phyloP scores from a whole-genome alignment of 2,888 invertebrate genomes.

The Troides oblongomaculatus region DNA sequence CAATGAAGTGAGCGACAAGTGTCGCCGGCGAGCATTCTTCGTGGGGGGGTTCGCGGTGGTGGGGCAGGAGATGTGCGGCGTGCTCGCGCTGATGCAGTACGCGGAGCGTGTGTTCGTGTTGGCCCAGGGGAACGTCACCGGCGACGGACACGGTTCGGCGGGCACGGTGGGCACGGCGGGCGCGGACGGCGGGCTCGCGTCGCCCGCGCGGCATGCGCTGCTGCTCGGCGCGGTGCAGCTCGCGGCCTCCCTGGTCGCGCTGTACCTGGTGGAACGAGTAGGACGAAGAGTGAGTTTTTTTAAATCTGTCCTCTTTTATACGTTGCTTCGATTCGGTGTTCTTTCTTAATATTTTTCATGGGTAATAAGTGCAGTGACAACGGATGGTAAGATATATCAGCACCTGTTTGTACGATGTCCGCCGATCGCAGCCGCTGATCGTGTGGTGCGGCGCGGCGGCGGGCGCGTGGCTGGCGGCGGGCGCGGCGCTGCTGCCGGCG shows the following conservation, averaged over 20 bases:
- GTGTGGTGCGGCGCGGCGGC: constrained; percentile 41
- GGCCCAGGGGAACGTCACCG: constrained; percentile 38
- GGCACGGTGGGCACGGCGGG: constrained; percentile 25
- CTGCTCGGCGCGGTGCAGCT: constrained; percentile 54
- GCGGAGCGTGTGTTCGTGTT: constrained; percentile 62
- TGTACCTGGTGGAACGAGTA: constrained; percentile 57
- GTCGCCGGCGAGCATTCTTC: constrained; percentile 53
- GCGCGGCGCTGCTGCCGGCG: constrained; percentile 37
- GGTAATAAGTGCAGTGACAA: too few relatives aligned
- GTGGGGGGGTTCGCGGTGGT: constrained; percentile 51
- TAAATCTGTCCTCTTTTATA: too few relatives aligned
- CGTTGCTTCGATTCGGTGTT: not conserved
- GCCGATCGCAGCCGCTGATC: constrained; percentile 47
- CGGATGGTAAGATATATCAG: too few relatives aligned
- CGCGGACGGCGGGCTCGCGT: constrained; percentile 32
- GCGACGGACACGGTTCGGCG: not conserved
- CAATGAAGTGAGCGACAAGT: constrained; percentile 46
- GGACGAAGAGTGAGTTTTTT: constrained; percentile 51
- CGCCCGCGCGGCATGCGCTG: constrained; percentile 51
- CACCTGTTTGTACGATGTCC: too few relatives aligned
- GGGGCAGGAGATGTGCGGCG: constrained; percentile 63
- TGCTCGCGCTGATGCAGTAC: constrained; percentile 62
- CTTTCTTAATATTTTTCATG: too few relatives aligned
- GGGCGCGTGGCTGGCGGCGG: constrained; percentile 37
- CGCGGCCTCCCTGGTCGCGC: constrained; percentile 46